Evolutionary conservation across 2,888 invertebrate species (phyloP).

Genomic region (Calliscelio sp.): DNA sequence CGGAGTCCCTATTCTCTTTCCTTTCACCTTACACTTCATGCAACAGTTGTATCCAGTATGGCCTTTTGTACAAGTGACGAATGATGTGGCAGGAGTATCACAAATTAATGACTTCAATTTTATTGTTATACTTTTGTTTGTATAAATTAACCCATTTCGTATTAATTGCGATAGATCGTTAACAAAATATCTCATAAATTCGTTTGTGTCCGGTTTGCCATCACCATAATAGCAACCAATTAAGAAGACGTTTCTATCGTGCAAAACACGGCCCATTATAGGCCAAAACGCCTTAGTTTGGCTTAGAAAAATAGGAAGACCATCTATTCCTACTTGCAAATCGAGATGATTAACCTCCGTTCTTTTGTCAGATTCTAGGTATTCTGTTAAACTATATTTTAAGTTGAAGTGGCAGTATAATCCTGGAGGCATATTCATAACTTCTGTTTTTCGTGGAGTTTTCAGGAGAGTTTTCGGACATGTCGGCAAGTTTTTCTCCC

Average conservation of each 20-base stretch:
- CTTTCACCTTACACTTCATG: slow-evolving; percentile 64
- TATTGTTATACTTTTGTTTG: background rate
- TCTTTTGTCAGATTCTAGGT: background rate
- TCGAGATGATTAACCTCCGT: slow-evolving; percentile 9
- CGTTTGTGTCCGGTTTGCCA: slow-evolving; percentile 71
- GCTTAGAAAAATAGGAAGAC: slow-evolving; percentile 43
- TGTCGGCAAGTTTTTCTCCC: background rate
- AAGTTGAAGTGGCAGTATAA: slow-evolving; percentile 31
- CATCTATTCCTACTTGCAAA: slow-evolving; percentile 26
- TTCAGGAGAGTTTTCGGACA: slow-evolving; percentile 13
- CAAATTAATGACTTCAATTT: slow-evolving; percentile 50
- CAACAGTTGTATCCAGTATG: slow-evolving; percentile 64
- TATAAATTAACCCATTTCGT: slow-evolving; percentile 12
- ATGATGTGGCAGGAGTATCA: slow-evolving; percentile 72
- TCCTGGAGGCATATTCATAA: slow-evolving; percentile 15
- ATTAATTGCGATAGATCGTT: slow-evolving; percentile 50
- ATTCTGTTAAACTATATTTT: background rate
- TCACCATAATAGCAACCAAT: slow-evolving; percentile 70
- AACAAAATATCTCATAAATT: slow-evolving; percentile 73
- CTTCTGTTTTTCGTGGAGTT: slow-evolving; percentile 26
- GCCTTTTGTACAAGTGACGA: slow-evolving; percentile 53
- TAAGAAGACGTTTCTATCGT: slow-evolving; percentile 41
- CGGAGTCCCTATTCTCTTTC: background rate
- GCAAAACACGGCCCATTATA: slow-evolving; percentile 52
- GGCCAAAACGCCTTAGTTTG: slow-evolving; percentile 65